Evolutionary conservation across 2,113 vertebrate genomes (phyloP), one percentile per base, ranked within the genome.

Genomic region (Tiliqua scincoides): DNA sequence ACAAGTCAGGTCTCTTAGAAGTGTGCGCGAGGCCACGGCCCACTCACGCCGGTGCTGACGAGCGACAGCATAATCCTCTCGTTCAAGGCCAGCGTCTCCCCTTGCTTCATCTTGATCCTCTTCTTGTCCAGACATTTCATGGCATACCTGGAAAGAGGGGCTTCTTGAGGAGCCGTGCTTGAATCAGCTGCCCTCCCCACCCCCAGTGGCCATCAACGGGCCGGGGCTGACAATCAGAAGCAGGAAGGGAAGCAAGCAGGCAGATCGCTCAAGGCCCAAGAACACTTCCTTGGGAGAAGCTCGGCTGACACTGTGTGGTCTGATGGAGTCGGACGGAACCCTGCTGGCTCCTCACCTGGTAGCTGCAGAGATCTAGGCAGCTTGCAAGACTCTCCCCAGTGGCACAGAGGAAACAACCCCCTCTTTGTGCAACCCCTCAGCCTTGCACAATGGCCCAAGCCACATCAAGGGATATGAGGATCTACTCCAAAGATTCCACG

Each of bases 121-220:
- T 99, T 99, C 96, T 99, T 99, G 95, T 99, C 99, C 95, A 99
- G 93, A 97, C 99, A 99, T 92, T 99, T 99, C 99, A 99, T 99
- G 83, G 99, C 99, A 85, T 99, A 99, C 99, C 98, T 99, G 88
- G 65, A 74, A 92, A 84, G 89, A 70, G 85, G 9, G 72, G 62
- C 79, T 7, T n/a, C 48, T 17, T 57, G 54, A 12, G 52, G 12
- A 12, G 52, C n/a, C n/a, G n/a, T n/a, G 54, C 54, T 57, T 6
- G 5, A 57, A 12, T 12, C 35, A 8, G 23, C 0, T 0, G 40
- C 65, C 72, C n/a, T 9, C 32, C 37, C 32, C 43, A 4, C 0
- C 15, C 76, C 85, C 32, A 0, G 18, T 15, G 37, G 35, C 32
- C 15, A 35, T 25, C 70, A 61, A 25, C 20, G 21, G 6, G 15